Percentiles rank a stretch among this genome's conserved stretches.
These are phyloP conservation scores for Atta texana DNA, from an alignment of 1,140 invertebrate genomes.

Conservation along the genomic window DNA sequence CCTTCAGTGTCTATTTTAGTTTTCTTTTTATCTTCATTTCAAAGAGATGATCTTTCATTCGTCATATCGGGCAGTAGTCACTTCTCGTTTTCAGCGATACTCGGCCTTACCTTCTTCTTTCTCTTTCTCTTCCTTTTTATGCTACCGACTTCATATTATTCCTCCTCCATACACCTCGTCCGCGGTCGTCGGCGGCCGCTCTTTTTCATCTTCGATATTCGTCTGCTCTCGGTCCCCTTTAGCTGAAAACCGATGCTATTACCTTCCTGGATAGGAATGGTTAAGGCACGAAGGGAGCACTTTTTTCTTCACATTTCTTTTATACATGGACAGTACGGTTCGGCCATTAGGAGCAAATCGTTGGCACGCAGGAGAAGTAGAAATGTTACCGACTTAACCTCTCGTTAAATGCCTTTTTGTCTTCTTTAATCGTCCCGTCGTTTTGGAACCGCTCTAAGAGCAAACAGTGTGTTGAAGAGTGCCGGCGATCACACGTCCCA, in stretches of 20 bases:
- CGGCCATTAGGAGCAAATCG: constrained; percentile 51
- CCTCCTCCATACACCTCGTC: constrained; percentile 51
- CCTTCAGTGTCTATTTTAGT: background rate
- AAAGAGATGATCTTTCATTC: constrained; percentile 1
- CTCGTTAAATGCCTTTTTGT: constrained; percentile 60
- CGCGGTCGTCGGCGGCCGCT: constrained; percentile 29
- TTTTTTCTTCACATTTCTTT: constrained; percentile 57
- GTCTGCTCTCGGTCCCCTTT: constrained; percentile 37
- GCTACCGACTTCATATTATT: constrained; percentile 67
- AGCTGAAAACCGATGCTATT: constrained; percentile 61
- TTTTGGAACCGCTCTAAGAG: constrained; percentile 34
- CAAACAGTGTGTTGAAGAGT: constrained; percentile 36
- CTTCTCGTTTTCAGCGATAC: constrained; percentile 22
- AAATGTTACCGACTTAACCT: constrained; percentile 61
- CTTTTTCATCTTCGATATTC: constrained; percentile 66
- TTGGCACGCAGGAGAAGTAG: constrained; percentile 62
- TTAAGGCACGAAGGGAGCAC: background rate
- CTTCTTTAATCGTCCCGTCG: constrained; percentile 50
- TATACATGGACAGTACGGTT: constrained; percentile 52
- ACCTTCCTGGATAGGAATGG: constrained; percentile 24
- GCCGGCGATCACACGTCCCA: constrained; percentile 15
- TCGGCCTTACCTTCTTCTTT: constrained; percentile 51
- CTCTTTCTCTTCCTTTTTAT: constrained; percentile 36
- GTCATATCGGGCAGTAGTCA: constrained; percentile 16
- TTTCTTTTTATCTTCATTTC: constrained; percentile 3